phyloP scores from a whole-genome alignment of 2,888 invertebrate species.

The Drosophila diplacantha region DNA sequence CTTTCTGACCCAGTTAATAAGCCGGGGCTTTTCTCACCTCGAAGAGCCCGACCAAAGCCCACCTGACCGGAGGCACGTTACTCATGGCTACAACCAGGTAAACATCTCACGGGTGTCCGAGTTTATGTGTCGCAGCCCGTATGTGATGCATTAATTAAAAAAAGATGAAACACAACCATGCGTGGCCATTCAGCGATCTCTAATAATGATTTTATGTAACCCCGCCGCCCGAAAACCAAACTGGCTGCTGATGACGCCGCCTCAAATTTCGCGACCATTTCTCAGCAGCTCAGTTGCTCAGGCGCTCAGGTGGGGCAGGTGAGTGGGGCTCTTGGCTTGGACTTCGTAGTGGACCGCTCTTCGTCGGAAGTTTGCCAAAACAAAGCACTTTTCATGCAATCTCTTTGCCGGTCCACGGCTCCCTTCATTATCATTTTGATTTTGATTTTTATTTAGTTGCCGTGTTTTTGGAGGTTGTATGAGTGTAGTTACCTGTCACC shows the following conservation, averaged over 20 bases:
- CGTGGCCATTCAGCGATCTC: slow-evolving; percentile 48
- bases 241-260: slow-evolving; percentile 30
- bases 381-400: slow-evolving; percentile 27
- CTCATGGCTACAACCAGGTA: slow-evolving; percentile 34
- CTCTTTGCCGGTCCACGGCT: slow-evolving; percentile 34
- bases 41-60: slow-evolving; percentile 2
- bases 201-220: slow-evolving; percentile 67
- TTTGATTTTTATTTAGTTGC: slow-evolving; percentile 31
- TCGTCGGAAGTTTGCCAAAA: slow-evolving; percentile 47
- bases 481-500: slow-evolving; percentile 17
- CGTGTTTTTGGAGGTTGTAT: slow-evolving; percentile 6
- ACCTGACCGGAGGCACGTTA: slow-evolving; percentile 53
- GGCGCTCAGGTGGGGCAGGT: slow-evolving; percentile 24
- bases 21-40: slow-evolving; percentile 35
- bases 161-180: slow-evolving; percentile 50
- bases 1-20: slow-evolving; percentile 54
- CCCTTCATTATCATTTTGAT: slow-evolving; percentile 42
- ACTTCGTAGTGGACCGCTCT: slow-evolving; percentile 37
- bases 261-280: slow-evolving; percentile 26
- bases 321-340: slow-evolving; percentile 8
- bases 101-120: slow-evolving; percentile 9
- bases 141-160: slow-evolving; percentile 66
- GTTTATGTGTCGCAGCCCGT: slow-evolving; percentile 29
- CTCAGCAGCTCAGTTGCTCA: slow-evolving; percentile 5
- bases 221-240: slow-evolving; percentile 48